A percentile compares a stretch with the other conserved stretches of the same genome.
Evolutionary conservation across 1,140 invertebrate species (phyloP).

Genomic region (Hypsibius dujardini): DNA sequence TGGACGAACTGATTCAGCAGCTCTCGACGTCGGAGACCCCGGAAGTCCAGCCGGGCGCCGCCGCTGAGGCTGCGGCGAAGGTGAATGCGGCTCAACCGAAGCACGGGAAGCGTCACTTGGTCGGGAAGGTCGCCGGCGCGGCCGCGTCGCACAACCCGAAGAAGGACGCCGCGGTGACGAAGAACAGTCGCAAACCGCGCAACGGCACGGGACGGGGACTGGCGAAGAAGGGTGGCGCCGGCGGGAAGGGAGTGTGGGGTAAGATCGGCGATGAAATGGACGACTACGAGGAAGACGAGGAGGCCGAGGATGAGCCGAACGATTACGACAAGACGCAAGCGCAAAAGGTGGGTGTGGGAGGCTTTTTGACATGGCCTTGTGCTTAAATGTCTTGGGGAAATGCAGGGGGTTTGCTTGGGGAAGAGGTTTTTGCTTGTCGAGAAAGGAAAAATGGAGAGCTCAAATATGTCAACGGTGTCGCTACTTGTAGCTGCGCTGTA

Average conservation of each 20-base stretch:
- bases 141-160: neutral
- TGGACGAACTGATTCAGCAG: conserved; percentile 5
- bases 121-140: neutral
- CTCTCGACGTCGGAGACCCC: neutral
- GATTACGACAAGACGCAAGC: conserved; percentile 55
- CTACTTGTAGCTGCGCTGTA: too few relatives aligned
- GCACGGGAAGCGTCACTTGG: conserved; percentile 3
- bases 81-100: neutral
- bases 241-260: conserved; percentile 83
- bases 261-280: conserved; percentile 56
- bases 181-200: conserved; percentile 58
- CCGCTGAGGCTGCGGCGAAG: neutral
- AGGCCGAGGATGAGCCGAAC: conserved; percentile 69
- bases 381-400: too few relatives aligned
- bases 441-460: too few relatives aligned
- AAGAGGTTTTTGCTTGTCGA: too few relatives aligned
- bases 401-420: too few relatives aligned
- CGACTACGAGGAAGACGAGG: conserved; percentile 46
- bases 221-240: conserved; percentile 69
- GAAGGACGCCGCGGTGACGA: conserved; percentile 29
- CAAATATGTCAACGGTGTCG: too few relatives aligned
- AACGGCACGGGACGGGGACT: conserved; percentile 57
- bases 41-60: neutral
- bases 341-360: conserved; percentile 21
- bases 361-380: too few relatives aligned